Evolutionary conservation across 2,888 invertebrate species (phyloP).

Genomic region (Pyrochroa serraticornis): DNA sequence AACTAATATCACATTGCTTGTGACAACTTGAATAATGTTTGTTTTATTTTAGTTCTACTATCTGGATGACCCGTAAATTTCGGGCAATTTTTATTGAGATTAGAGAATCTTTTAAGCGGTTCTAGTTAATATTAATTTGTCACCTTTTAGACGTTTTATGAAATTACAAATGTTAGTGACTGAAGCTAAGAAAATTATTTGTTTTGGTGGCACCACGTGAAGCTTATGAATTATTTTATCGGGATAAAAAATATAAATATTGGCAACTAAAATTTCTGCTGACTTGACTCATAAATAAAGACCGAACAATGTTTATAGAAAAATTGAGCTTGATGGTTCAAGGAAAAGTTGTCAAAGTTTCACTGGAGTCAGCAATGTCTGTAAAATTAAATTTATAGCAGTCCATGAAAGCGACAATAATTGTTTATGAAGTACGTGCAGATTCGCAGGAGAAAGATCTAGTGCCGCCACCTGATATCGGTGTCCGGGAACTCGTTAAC

Average conservation of each 20-base stretch:
- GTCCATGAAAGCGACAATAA: conserved; percentile 17
- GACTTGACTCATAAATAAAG: not conserved
- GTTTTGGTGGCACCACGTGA: too few relatives aligned
- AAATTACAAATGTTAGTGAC: too few relatives aligned
- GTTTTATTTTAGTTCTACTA: conserved; percentile 11
- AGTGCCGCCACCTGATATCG: conserved; percentile 25
- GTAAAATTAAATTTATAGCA: conserved; percentile 13
- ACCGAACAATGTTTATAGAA: not conserved
- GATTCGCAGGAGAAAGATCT: conserved; percentile 15
- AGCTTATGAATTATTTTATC: conserved; percentile 2
- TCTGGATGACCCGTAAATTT: conserved; percentile 8
- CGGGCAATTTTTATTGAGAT: conserved; percentile 8
- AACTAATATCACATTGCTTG: too few relatives aligned
- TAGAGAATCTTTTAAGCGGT: conserved; percentile 5
- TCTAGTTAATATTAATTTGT: conserved; percentile 16
- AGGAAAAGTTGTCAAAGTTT: not conserved
- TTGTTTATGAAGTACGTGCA: conserved; percentile 21
- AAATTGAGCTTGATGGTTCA: not conserved
- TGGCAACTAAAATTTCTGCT: not conserved
- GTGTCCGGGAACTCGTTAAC: conserved; percentile 38
- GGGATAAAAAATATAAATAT: not conserved
- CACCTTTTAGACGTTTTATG: too few relatives aligned
- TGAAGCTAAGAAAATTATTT: too few relatives aligned
- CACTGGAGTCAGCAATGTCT: conserved; percentile 4
- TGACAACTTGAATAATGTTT: conserved; percentile 11